phyloP scores from a whole-genome alignment of 2,888 invertebrate species.

The Clistopyga incitator region DNA sequence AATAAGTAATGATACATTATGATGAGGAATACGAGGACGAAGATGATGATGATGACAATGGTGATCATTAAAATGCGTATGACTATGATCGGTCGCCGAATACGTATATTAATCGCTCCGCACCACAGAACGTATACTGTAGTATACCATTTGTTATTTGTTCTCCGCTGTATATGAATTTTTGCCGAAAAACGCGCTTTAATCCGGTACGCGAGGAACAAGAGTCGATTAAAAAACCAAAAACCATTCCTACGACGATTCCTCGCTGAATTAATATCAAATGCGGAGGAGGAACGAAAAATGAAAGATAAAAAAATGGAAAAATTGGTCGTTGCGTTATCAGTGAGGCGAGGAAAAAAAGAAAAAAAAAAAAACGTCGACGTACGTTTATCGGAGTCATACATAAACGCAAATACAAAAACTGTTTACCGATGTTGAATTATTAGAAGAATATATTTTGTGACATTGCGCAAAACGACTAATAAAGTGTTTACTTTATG shows the following conservation, averaged over 20 bases:
- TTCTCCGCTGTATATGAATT: conserved; percentile 19
- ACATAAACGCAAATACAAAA: conserved; percentile 29
- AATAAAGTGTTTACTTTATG: conserved; percentile 80
- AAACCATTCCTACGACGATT: conserved; percentile 23
- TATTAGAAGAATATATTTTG: conserved; percentile 79
- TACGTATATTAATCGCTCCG: conserved; percentile 17
- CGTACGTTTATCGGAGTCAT: conserved; percentile 24
- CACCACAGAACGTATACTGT: conserved; percentile 24
- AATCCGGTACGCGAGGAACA: conserved; percentile 11
- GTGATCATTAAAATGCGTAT: neutral
- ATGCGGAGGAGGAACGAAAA: neutral
- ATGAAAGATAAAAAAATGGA: neutral
- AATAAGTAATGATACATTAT: conserved; percentile 18
- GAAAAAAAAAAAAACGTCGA: conserved; percentile 33
- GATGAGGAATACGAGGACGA: conserved; percentile 23
- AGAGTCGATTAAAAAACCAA: conserved; percentile 4
- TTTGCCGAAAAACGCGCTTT: conserved; percentile 15
- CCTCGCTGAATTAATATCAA: neutral
- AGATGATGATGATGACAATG: neutral
- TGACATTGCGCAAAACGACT: conserved; percentile 75
- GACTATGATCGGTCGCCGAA: conserved; percentile 17
- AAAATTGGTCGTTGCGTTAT: neutral
- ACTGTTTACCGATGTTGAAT: conserved; percentile 75
- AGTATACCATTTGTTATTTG: conserved; percentile 9
- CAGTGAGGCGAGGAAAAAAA: conserved; percentile 43